Percentiles rank a stretch among this genome's conserved stretches.
Conservation (phyloP, 2,113 vertebrate genomes). For the Apodemus sylvaticus region DNA sequence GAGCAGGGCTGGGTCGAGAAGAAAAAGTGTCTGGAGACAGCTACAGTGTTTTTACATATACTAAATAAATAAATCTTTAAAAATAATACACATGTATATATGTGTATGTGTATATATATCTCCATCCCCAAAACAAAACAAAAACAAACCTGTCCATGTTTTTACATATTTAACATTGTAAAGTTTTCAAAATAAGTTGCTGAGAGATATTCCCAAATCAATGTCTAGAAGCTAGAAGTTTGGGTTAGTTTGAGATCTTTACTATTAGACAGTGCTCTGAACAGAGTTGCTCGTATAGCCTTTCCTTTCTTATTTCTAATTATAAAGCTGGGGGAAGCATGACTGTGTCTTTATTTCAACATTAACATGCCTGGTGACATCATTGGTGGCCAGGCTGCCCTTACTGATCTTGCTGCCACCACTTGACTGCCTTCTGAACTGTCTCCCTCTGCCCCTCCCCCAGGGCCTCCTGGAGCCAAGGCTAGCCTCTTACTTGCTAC, state of each 20-base stretch:
- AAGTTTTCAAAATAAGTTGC: slow-evolving; percentile 11
- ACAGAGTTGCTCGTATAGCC: not conserved
- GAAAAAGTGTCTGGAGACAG: too few species aligned
- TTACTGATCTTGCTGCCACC: rapidly evolving
- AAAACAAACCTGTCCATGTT: not conserved
- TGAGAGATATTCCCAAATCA: not conserved
- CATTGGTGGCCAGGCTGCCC: rapidly evolving
- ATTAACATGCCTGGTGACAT: not conserved
- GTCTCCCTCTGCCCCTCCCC: not conserved
- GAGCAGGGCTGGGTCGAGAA: too few species aligned
- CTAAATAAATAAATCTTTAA: too few species aligned
- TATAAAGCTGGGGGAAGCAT: not conserved
- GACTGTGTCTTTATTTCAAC: not conserved
- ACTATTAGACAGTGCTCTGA: not conserved
- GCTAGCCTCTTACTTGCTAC: too few species aligned
- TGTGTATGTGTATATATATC: too few species aligned
- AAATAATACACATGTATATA: too few species aligned
- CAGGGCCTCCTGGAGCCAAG: not conserved
- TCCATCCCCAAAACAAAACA: not conserved
- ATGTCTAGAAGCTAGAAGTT: not conserved
- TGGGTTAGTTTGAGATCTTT: slow-evolving; percentile 27
- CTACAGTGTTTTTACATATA: too few species aligned
- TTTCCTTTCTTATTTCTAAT: not conserved
- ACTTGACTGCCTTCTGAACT: not conserved
- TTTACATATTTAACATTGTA: not conserved